Conservation (phyloP, 1,140 invertebrate species). For the Drosophila serrata region DNA sequence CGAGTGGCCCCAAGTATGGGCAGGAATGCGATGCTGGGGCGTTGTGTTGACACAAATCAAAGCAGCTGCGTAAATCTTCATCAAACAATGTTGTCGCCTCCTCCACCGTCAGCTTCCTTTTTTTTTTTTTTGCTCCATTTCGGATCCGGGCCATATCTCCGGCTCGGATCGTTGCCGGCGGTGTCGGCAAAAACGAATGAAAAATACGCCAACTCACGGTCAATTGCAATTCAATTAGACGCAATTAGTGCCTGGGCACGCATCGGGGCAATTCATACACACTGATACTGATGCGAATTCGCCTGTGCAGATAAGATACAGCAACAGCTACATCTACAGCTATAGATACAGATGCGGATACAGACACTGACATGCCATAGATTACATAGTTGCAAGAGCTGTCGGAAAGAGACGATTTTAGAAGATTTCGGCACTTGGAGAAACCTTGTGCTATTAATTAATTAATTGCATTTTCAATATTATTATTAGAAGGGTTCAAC, state of each 20-base stretch:
- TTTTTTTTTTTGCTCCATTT: conserved; percentile 8
- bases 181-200: conserved; percentile 65
- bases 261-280: conserved; percentile 53
- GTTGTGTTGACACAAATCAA: conserved; percentile 81
- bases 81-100: conserved; percentile 51
- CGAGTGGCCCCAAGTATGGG: conserved; percentile 29
- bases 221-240: conserved; percentile 83
- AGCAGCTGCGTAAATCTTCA: conserved; percentile 80
- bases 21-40: conserved; percentile 32
- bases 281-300: conserved; percentile 1
- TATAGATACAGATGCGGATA: conserved; percentile 41
- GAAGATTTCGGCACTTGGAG: conserved; percentile 13
- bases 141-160: conserved; percentile 34
- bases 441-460: not conserved
- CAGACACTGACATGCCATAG: conserved; percentile 70
- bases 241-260: conserved; percentile 77
- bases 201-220: conserved; percentile 82
- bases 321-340: conserved; percentile 46
- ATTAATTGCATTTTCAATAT: too few species aligned
- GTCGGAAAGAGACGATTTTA: conserved; percentile 19
- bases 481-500: too few species aligned
- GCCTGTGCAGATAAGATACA: conserved; percentile 29
- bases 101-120: conserved; percentile 23
- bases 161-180: conserved; percentile 26
- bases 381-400: conserved; percentile 70